These are phyloP conservation scores for Ascidia mentula DNA, from an alignment of 23 tunicate genomes.

Conservation along the genomic window DNA sequence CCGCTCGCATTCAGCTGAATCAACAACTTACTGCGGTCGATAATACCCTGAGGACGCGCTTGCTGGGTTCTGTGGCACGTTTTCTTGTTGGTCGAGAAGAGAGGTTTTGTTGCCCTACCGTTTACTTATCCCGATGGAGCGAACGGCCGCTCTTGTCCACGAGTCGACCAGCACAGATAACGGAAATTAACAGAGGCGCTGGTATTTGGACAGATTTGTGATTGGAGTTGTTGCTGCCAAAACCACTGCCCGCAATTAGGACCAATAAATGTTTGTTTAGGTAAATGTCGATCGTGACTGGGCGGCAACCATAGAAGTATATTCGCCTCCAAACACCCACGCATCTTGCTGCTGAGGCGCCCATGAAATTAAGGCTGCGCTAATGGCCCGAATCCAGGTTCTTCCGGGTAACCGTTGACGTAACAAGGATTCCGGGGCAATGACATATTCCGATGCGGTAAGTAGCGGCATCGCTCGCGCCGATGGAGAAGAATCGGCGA, in stretches of 20 bases:
- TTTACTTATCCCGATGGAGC: background rate
- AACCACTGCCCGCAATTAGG: no score
- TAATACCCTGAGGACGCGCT: constrained; percentile 4
- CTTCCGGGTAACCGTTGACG: no score
- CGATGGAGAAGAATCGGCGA: no score
- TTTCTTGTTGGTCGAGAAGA: background rate
- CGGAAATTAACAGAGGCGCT: background rate
- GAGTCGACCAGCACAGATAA: no score
- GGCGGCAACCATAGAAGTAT: background rate
- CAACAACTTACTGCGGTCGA: background rate
- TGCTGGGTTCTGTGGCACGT: background rate
- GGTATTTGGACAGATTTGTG: background rate
- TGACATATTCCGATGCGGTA: no score
- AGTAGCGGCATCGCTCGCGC: no score
- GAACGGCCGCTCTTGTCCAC: no score
- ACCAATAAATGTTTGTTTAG: no score
- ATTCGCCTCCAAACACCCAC: background rate
- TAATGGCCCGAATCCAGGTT: no score
- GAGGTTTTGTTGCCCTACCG: background rate
- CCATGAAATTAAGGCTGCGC: no score
- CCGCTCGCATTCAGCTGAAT: background rate
- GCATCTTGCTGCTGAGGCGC: background rate
- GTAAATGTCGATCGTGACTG: no score
- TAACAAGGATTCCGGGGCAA: no score
- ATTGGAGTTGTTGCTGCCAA: background rate